Conservation (phyloP, 2,797 vertebrate species). For the Xiphophorus birchmanni region DNA sequence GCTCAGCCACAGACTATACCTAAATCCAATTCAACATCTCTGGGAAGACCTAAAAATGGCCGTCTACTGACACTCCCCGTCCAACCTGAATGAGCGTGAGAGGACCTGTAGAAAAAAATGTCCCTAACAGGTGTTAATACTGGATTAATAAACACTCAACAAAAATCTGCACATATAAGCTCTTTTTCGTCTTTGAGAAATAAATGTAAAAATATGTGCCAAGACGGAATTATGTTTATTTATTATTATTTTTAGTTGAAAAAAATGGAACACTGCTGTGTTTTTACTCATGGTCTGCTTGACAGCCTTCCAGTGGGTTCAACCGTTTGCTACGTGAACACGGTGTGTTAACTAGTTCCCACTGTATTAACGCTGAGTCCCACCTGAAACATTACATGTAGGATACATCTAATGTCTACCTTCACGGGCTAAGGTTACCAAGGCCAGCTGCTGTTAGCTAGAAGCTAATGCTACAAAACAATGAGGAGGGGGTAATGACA, state of each 20-base stretch:
- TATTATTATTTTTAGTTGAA: background rate
- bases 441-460: slow-evolving; percentile 60
- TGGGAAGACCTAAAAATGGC: background rate
- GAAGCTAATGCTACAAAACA: slow-evolving; percentile 76
- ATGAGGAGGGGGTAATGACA: slow-evolving; percentile 67
- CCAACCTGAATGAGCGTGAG: background rate
- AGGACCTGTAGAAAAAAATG: background rate
- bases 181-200: background rate
- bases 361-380: background rate
- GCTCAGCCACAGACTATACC: background rate
- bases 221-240: background rate
- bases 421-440: slow-evolving; percentile 22
- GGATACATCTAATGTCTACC: slow-evolving; percentile 5
- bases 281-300: background rate
- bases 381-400: slow-evolving; percentile 39
- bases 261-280: background rate
- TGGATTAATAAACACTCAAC: background rate
- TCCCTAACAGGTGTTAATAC: background rate
- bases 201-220: background rate
- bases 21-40: background rate
- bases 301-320: background rate
- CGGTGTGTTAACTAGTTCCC: background rate
- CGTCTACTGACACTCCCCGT: background rate
- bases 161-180: background rate
- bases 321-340: background rate